Evolutionary conservation across 2,888 invertebrate species (phyloP).

Genomic region (Eristalis tenax): DNA sequence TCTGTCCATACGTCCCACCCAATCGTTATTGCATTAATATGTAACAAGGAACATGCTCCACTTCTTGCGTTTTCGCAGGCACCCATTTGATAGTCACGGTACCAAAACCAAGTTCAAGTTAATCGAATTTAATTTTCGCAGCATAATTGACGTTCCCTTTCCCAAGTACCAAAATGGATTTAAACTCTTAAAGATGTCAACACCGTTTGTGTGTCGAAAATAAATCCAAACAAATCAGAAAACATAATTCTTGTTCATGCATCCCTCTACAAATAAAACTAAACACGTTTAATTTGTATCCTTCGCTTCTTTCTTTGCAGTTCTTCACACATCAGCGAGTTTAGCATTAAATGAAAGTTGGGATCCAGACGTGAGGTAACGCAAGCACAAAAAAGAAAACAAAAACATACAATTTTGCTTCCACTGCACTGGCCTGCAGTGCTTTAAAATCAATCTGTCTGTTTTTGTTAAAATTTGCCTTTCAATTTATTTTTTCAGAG

Average conservation of each 20-base stretch:
- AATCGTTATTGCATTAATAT: no score
- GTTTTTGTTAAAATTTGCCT: neutral
- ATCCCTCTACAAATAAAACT: conserved; percentile 30
- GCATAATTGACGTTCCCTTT: no score
- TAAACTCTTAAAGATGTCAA: neutral
- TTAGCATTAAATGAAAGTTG: conserved; percentile 98
- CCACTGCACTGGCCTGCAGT: conserved; percentile 32
- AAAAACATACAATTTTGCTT: neutral
- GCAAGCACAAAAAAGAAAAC: conserved; percentile 61
- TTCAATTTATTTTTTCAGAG: conserved; percentile 82
- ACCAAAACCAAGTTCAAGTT: no score
- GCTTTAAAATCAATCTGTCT: neutral
- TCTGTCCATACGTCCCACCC: no score
- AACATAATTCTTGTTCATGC: neutral
- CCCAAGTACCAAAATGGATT: neutral
- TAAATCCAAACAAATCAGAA: neutral
- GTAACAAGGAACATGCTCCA: no score
- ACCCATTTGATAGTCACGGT: no score
- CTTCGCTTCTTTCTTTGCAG: conserved; percentile 83
- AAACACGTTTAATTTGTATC: conserved; percentile 19
- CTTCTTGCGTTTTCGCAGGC: no score
- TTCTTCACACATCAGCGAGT: conserved; percentile 98
- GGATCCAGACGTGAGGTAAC: conserved; percentile 94
- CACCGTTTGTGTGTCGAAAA: neutral
- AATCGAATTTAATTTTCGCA: no score